Percentiles rank a stretch among this genome's conserved stretches.
phyloP scores from a whole-genome alignment of 2,113 vertebrate genomes.

The Himantopus leucocephalus region DNA sequence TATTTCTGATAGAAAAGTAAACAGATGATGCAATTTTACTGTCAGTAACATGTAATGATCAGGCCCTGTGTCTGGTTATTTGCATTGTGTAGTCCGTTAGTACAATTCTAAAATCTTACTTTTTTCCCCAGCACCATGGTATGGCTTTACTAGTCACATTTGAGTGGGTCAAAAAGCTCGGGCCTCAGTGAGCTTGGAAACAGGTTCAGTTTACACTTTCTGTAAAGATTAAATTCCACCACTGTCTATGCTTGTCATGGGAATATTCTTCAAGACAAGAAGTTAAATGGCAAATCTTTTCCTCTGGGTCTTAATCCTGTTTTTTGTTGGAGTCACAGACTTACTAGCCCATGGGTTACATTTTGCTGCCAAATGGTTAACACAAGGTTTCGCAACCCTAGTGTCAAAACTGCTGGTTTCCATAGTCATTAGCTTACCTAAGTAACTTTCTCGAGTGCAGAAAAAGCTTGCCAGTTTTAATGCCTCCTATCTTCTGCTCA shows the following conservation, averaged over 20 bases:
- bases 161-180: not conserved
- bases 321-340: not conserved
- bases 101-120: not conserved
- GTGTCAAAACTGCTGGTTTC: not conserved
- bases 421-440: not conserved
- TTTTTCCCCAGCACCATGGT: not conserved
- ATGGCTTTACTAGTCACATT: not conserved
- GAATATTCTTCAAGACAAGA: not conserved
- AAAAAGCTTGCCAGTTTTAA: not conserved
- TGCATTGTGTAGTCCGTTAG: not conserved
- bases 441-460: not conserved
- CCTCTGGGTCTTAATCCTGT: not conserved
- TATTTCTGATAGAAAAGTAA: not conserved
- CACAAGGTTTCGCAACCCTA: not conserved
- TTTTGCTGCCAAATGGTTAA: not conserved
- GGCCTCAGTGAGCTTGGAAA: not conserved
- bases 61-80: accelerated
- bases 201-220: not conserved
- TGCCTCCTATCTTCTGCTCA: not conserved
- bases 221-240: not conserved
- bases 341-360: not conserved
- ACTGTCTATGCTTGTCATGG: not conserved
- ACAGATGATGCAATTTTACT: not conserved
- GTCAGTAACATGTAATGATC: accelerated
- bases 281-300: not conserved